Conservation (phyloP, 2,113 vertebrate species). For the Xenotilapia longispinis region DNA sequence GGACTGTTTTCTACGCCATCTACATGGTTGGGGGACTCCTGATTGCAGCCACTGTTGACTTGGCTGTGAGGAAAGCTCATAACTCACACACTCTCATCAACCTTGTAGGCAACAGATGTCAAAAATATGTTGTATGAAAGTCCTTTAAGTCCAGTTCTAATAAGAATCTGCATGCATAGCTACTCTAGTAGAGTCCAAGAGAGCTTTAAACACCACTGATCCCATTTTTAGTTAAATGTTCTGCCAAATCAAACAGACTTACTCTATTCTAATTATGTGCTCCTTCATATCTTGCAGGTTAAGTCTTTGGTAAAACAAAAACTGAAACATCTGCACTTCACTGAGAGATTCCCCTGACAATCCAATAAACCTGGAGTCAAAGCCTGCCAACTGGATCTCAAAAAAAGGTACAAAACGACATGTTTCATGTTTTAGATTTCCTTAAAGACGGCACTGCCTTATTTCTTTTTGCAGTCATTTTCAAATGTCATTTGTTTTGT, state of each 20-base stretch:
- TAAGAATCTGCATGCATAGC: neutral
- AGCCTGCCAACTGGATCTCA: neutral
- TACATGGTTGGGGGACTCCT: conserved; percentile 11
- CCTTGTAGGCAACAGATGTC: neutral
- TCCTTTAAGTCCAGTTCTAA: neutral
- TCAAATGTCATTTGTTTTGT: neutral
- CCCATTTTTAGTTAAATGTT: neutral
- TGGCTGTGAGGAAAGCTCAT: neutral
- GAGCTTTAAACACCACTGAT: neutral
- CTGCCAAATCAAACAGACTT: neutral
- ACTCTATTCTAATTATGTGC: neutral
- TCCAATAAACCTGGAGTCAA: neutral
- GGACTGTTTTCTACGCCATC: neutral
- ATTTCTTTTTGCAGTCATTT: neutral
- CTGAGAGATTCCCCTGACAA: neutral
- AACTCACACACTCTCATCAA: neutral
- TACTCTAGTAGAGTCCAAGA: neutral
- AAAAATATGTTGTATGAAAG: neutral
- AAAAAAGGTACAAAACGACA: neutral
- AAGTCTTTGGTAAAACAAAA: neutral
- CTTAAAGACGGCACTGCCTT: rapidly evolving
- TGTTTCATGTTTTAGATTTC: neutral
- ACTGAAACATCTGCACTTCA: conserved; percentile 7
- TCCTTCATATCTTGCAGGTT: neutral
- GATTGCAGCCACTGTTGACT: conserved; percentile 1